These are phyloP conservation scores for Anthophora plumipes DNA, from an alignment of 2,888 invertebrate genomes.

Conservation along the genomic window DNA sequence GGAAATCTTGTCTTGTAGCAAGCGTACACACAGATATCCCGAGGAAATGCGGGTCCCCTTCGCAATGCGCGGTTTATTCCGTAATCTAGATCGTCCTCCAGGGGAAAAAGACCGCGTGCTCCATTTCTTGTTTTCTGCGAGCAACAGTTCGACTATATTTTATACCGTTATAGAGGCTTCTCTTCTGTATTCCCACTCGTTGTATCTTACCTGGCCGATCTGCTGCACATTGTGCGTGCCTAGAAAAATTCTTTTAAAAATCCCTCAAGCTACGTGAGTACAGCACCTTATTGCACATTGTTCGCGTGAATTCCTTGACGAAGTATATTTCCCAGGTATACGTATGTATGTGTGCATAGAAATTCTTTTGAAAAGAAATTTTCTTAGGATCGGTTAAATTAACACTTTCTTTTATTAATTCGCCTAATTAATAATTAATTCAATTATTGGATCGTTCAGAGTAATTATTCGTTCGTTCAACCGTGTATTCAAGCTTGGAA, in stretches of 20 bases:
- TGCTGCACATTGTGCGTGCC: conserved; percentile 59
- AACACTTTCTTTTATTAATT: neutral
- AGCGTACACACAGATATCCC: neutral
- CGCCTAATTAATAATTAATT: neutral
- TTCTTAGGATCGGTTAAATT: too few relatives aligned
- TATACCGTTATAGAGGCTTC: conserved; percentile 46
- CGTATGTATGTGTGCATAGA: neutral
- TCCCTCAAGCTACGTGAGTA: conserved; percentile 28
- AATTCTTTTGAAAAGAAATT: conserved; percentile 5
- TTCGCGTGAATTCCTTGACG: conserved; percentile 35
- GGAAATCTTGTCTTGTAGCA: conserved; percentile 29
- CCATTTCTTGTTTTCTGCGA: conserved; percentile 50
- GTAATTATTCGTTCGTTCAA: neutral
- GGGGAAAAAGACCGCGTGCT: conserved; percentile 36
- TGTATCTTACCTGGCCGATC: conserved; percentile 55
- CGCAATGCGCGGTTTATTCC: conserved; percentile 42
- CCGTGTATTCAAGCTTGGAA: neutral
- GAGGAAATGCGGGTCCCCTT: conserved; percentile 34
- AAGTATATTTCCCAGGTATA: conserved; percentile 17
- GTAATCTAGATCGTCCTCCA: conserved; percentile 53
- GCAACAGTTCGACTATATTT: conserved; percentile 55
- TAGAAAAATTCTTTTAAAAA: conserved; percentile 63
- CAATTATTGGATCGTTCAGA: neutral
- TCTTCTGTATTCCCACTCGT: conserved; percentile 49
- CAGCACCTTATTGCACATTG: conserved; percentile 29